Percentiles rank a stretch among this genome's conserved stretches.
Evolutionary conservation across 1,140 invertebrate species (phyloP).

Genomic region (Diabrotica undecimpunctata): DNA sequence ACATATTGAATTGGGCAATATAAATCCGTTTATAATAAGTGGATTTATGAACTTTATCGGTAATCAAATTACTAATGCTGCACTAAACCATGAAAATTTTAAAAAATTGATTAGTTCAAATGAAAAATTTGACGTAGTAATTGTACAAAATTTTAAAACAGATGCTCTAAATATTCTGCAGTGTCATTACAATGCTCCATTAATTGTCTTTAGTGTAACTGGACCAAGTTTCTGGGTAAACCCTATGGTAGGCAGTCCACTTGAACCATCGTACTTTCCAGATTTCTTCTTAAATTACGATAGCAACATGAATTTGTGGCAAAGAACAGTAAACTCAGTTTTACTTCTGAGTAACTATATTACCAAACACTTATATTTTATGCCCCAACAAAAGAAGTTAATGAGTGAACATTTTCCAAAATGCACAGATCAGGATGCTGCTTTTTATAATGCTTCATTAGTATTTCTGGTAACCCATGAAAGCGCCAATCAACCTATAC

Average conservation of each 20-base stretch:
- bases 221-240: constrained; percentile 28
- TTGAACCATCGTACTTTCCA: constrained; percentile 43
- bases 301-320: constrained; percentile 47
- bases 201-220: constrained; percentile 41
- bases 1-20: not conserved
- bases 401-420: constrained; percentile 43
- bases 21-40: not conserved
- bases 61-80: not conserved
- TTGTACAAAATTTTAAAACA: constrained; percentile 31
- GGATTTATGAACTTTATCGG: not conserved
- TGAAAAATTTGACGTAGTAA: constrained; percentile 34
- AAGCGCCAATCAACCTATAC: constrained; percentile 32
- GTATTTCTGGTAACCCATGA: constrained; percentile 43
- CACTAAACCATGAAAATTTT: constrained; percentile 16
- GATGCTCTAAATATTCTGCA: constrained; percentile 25
- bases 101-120: constrained; percentile 26
- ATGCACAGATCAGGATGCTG: constrained; percentile 47
- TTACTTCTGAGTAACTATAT: constrained; percentile 14
- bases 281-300: constrained; percentile 33
- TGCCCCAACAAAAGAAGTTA: constrained; percentile 41
- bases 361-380: constrained; percentile 29
- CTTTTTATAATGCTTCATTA: constrained; percentile 51
- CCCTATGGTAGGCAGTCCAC: constrained; percentile 42
- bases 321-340: constrained; percentile 46
- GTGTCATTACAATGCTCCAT: constrained; percentile 25